These are phyloP conservation scores for Drosophila pruinosa DNA, from an alignment of 1,140 invertebrate species.

Conservation along the genomic window DNA sequence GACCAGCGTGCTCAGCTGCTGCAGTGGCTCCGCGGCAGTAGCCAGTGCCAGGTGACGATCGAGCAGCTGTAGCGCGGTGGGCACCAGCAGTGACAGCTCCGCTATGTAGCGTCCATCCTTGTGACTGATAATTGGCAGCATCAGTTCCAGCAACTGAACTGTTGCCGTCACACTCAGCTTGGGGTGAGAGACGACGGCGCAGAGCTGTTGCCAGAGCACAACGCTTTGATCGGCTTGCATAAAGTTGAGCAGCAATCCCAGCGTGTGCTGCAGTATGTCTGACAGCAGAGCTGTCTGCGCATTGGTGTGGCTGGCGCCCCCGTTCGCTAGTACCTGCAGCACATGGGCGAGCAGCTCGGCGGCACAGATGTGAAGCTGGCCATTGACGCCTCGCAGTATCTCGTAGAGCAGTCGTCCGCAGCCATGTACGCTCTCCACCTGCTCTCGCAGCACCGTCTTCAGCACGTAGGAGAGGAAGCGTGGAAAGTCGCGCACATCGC, in stretches of 20 bases:
- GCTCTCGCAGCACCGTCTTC: slow-evolving; percentile 86
- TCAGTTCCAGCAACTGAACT: slow-evolving; percentile 78
- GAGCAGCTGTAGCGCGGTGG: slow-evolving; percentile 85
- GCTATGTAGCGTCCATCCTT: slow-evolving; percentile 86
- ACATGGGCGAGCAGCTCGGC: slow-evolving; percentile 86
- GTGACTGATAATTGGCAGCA: slow-evolving; percentile 86
- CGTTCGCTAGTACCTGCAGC: slow-evolving; percentile 84
- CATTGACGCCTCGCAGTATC: slow-evolving; percentile 90
- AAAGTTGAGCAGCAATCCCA: slow-evolving; percentile 85
- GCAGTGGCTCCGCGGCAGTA: slow-evolving; percentile 12
- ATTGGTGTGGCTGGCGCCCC: slow-evolving; percentile 84
- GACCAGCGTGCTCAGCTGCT: slow-evolving; percentile 40
- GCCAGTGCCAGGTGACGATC: slow-evolving; percentile 24
- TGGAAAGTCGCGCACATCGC: slow-evolving; percentile 92
- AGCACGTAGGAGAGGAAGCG: slow-evolving; percentile 90
- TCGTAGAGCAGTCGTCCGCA: slow-evolving; percentile 94
- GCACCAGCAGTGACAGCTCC: slow-evolving; percentile 84
- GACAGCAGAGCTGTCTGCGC: slow-evolving; percentile 86
- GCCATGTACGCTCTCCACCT: slow-evolving; percentile 88
- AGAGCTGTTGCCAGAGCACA: slow-evolving; percentile 85
- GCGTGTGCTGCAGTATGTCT: slow-evolving; percentile 86
- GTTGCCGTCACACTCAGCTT: slow-evolving; percentile 5
- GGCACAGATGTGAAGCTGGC: slow-evolving; percentile 92
- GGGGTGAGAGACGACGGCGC: slow-evolving; percentile 17
- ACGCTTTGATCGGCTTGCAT: slow-evolving; percentile 86